Evolutionary conservation across 1,140 invertebrate species (phyloP).

Genomic region (Calephelis nemesis): DNA sequence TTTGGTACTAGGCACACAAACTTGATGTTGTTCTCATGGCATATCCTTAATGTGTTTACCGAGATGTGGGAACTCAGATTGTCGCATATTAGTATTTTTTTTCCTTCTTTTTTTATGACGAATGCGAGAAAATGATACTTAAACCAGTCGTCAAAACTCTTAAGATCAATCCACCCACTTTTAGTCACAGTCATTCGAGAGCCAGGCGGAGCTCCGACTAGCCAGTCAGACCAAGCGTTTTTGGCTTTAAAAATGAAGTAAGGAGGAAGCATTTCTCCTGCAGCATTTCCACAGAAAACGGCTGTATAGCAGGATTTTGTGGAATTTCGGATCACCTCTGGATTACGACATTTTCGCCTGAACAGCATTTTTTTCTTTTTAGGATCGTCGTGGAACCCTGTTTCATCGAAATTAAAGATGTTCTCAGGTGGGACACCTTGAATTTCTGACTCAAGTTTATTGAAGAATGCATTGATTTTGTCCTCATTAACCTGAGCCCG

Average conservation of each 20-base stretch:
- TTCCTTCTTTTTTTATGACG: background rate
- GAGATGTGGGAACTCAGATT: slow-evolving; percentile 16
- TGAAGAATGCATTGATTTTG: slow-evolving; percentile 5
- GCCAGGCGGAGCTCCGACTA: slow-evolving; percentile 17
- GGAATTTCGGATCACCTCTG: slow-evolving; percentile 4
- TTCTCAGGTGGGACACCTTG: slow-evolving; percentile 16
- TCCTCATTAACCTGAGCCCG: slow-evolving; percentile 12
- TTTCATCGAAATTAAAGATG: slow-evolving; percentile 16
- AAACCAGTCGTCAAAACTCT: slow-evolving; percentile 19
- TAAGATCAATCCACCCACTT: slow-evolving; percentile 16
- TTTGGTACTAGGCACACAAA: slow-evolving; percentile 12
- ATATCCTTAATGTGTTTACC: slow-evolving; percentile 7
- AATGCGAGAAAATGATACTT: background rate
- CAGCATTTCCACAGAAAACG: slow-evolving; percentile 17
- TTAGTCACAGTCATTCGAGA: slow-evolving; percentile 19
- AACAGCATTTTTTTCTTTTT: slow-evolving; percentile 10
- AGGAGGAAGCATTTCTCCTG: slow-evolving; percentile 15
- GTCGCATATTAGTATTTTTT: slow-evolving; percentile 7
- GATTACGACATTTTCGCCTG: background rate
- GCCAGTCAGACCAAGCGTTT: slow-evolving; percentile 19
- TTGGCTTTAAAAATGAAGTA: slow-evolving; percentile 21
- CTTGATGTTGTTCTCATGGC: slow-evolving; percentile 4
- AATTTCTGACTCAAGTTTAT: slow-evolving; percentile 4
- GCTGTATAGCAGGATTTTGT: slow-evolving; percentile 10
- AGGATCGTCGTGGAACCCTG: slow-evolving; percentile 8